Percentiles rank a stretch among this genome's conserved stretches.
Evolutionary conservation across 2,797 vertebrate species (phyloP).

Genomic region (Anas capensis): DNA sequence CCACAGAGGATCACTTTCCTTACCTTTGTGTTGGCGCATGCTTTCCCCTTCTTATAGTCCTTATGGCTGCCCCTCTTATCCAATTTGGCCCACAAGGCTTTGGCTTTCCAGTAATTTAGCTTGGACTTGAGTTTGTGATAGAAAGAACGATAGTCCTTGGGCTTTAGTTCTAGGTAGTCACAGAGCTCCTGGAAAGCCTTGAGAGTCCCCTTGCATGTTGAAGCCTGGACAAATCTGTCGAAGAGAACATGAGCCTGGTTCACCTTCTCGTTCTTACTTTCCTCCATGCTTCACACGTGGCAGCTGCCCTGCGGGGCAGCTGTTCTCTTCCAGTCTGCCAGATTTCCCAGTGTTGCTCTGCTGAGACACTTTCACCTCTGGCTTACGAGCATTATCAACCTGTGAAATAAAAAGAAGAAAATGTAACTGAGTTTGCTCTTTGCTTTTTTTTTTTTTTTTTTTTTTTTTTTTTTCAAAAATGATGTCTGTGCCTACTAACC

Average conservation of each 20-base stretch:
- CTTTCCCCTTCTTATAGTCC: conserved; percentile 97
- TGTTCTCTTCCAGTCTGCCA: conserved; percentile 68
- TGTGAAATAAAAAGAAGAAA: conserved; percentile 52
- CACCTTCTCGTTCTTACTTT: conserved; percentile 79
- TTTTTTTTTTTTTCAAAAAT: not conserved
- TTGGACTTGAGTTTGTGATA: conserved; percentile 98
- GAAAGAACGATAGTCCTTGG: conserved; percentile 91
- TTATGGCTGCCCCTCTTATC: conserved; percentile 95
- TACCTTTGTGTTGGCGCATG: conserved; percentile 94
- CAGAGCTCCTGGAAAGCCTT: conserved; percentile 98
- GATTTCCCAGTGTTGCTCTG: conserved; percentile 4
- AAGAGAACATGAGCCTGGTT: conserved; percentile 91
- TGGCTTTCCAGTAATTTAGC: conserved; percentile 99
- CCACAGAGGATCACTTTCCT: not conserved
- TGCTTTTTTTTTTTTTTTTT: not conserved
- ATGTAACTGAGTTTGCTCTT: not conserved
- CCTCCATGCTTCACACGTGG: conserved; percentile 79
- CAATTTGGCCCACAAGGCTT: conserved; percentile 96
- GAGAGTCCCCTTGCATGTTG: conserved; percentile 93
- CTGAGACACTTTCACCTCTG: conserved; percentile 65
- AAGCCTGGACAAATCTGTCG: conserved; percentile 94
- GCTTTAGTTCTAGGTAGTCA: conserved; percentile 92
- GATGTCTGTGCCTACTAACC: not conserved
- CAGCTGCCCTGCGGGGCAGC: conserved; percentile 46
- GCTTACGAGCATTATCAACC: conserved; percentile 68